Base-by-base conservation (phyloP, 1,140 invertebrate species). In the Muscidifurax raptorellus region DNA sequence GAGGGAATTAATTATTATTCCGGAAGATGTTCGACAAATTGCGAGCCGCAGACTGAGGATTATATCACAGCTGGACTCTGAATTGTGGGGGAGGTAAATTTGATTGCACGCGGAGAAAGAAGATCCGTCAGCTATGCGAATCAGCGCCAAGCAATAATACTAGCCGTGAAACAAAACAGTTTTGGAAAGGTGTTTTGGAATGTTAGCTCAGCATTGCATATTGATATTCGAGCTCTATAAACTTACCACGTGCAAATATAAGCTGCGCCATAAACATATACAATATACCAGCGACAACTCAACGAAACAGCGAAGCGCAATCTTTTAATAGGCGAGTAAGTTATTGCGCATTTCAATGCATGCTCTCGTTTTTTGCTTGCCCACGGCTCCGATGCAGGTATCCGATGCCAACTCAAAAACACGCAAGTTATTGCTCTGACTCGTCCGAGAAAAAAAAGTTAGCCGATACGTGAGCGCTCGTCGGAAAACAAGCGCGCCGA, bases 1-100 rank as follows among this genome's bases (percentile, higher is more conserved):
- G 40, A 27, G 30, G n/a, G n/a, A 82, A 82, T 74, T 74, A 32
- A 75, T 74, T 82, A 59, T 82, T 82, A 36, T 75, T 52, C 64
- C 36, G 59, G 15, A 81, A 44, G 44, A 12, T 25, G n/a, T 25
- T 44, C 40, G 59, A 44, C 69, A 32, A 82, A 82, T 82, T 75
- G 69, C 47, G 12, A n/a, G 80, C 0, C 74, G 59, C 59, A 69
- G 74, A 74, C 71, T 72, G 5, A 66, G 69, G 79, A 71, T 80
- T 71, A 71, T 6, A 40, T 79, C 36, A 69, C n/a, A 30, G 30
- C 25, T 2, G 30, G 30, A 15, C 10, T 52, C 47, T 52, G 18
- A 52, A 13, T 22, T 52, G 47, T 18, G 47, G 47, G 47, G 47
- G 36, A 40, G 36, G 36, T 40, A 40, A 40, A 1, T 30, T 28